Evolutionary conservation across 2,888 invertebrate genomes (phyloP).

Genomic region (Troides oblongomaculatus): DNA sequence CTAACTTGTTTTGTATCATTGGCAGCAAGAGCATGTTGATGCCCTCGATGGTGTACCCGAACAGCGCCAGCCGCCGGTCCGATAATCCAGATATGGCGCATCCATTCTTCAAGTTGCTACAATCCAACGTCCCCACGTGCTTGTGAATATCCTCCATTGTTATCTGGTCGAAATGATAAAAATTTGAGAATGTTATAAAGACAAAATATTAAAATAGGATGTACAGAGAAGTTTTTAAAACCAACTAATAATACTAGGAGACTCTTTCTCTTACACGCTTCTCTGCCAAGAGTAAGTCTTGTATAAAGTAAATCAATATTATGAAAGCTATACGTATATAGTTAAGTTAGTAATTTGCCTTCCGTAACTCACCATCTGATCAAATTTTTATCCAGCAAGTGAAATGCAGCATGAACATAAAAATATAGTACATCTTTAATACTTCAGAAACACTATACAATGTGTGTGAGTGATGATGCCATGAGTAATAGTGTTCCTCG

Average conservation of each 20-base stretch:
- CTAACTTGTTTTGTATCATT: conserved; percentile 96
- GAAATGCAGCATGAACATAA: conserved; percentile 29
- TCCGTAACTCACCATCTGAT: conserved; percentile 58
- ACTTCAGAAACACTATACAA: too few species aligned
- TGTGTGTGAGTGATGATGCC: too few species aligned
- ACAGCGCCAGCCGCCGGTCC: conserved; percentile 93
- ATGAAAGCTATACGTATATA: conserved; percentile 7
- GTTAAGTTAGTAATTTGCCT: background rate
- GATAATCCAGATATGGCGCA: conserved; percentile 76
- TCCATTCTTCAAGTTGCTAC: conserved; percentile 46
- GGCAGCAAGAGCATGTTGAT: conserved; percentile 96
- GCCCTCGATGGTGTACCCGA: conserved; percentile 97
- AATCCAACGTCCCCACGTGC: conserved; percentile 52
- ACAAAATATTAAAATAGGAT: background rate
- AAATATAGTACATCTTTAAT: conserved; percentile 22
- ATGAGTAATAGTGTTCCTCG: too few species aligned
- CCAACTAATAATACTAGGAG: too few species aligned
- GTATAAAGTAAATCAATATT: background rate
- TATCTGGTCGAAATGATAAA: conserved; percentile 77
- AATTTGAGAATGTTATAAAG: background rate
- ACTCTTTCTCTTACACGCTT: too few species aligned
- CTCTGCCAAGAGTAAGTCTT: too few species aligned
- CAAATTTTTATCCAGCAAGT: conserved; percentile 11
- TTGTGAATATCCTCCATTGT: conserved; percentile 89
- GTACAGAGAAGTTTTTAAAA: background rate